Percentiles rank a stretch among this genome's conserved stretches.
Evolutionary conservation across 2,113 vertebrate genomes (phyloP).

Genomic region (Colinus virginianus): DNA sequence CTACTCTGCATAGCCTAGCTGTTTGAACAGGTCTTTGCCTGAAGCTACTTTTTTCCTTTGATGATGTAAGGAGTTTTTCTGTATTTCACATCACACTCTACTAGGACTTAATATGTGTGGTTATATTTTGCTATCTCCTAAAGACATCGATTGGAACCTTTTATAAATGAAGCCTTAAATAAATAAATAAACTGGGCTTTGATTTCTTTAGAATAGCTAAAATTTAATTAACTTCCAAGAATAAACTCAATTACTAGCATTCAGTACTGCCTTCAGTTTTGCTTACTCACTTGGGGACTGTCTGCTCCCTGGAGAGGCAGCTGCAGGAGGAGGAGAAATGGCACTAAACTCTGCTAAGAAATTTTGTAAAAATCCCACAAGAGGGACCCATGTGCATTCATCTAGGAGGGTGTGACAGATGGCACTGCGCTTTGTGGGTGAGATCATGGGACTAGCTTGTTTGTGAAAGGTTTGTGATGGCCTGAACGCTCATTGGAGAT

Average conservation of each 20-base stretch:
- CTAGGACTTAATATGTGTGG: slow-evolving; percentile 11
- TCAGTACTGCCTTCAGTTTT: slow-evolving; percentile 17
- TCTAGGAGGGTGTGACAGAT: not conserved
- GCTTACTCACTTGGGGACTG: not conserved
- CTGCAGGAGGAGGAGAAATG: not conserved
- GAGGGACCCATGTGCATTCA: not conserved
- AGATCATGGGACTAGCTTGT: not conserved
- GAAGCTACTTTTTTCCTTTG: slow-evolving; percentile 23
- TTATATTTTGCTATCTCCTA: slow-evolving; percentile 27
- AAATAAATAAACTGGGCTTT: slow-evolving; percentile 59
- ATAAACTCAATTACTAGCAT: slow-evolving; percentile 40
- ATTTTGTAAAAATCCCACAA: not conserved
- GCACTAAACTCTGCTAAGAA: not conserved
- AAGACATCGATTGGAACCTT: not conserved
- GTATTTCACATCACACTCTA: not conserved
- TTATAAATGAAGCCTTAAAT: slow-evolving; percentile 38
- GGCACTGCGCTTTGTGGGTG: not conserved
- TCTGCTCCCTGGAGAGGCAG: slow-evolving; percentile 4
- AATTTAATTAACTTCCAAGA: slow-evolving; percentile 62
- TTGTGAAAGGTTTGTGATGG: slow-evolving; percentile 36
- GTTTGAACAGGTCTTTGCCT: slow-evolving; percentile 42
- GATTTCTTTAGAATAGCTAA: slow-evolving; percentile 53
- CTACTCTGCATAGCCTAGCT: not conserved
- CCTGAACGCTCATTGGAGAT: slow-evolving; percentile 19
- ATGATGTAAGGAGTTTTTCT: slow-evolving; percentile 24